phyloP scores from a whole-genome alignment of 2,888 invertebrate genomes.

The Drosophila prolongata region DNA sequence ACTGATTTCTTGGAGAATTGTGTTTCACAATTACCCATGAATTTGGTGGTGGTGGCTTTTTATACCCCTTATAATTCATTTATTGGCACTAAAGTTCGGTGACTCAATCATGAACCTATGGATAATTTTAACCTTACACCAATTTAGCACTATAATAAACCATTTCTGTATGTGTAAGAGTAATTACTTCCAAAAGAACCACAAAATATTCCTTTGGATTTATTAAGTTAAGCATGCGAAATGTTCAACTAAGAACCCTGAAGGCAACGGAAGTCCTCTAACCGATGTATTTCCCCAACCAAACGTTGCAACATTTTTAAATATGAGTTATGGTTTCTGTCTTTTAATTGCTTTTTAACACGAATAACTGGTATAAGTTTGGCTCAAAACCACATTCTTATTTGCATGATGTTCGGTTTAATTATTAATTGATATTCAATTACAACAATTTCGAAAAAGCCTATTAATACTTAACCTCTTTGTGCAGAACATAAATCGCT shows the following conservation, averaged over 20 bases:
- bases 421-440: background rate
- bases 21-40: constrained; percentile 19
- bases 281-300: constrained; percentile 4
- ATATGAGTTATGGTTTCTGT: constrained; percentile 13
- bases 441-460: background rate
- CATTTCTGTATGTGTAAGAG: constrained; percentile 1
- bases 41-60: constrained; percentile 23
- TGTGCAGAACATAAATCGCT: constrained; percentile 91
- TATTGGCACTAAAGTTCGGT: constrained; percentile 5
- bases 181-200: constrained; percentile 1
- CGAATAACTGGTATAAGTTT: constrained; percentile 26
- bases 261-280: constrained; percentile 11
- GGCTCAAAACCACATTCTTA: constrained; percentile 3
- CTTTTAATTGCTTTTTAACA: constrained; percentile 25
- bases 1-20: constrained; percentile 37
- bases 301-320: constrained; percentile 5
- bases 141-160: constrained; percentile 23
- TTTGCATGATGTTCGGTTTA: constrained; percentile 47
- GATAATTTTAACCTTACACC: constrained; percentile 12
- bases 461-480: background rate
- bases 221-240: constrained; percentile 16
- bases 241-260: constrained; percentile 3
- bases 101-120: constrained; percentile 28
- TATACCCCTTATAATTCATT: constrained; percentile 19
- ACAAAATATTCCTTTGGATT: background rate